Evolutionary conservation across 2,113 vertebrate species (phyloP).

Genomic region (Nematolebias whitei): DNA sequence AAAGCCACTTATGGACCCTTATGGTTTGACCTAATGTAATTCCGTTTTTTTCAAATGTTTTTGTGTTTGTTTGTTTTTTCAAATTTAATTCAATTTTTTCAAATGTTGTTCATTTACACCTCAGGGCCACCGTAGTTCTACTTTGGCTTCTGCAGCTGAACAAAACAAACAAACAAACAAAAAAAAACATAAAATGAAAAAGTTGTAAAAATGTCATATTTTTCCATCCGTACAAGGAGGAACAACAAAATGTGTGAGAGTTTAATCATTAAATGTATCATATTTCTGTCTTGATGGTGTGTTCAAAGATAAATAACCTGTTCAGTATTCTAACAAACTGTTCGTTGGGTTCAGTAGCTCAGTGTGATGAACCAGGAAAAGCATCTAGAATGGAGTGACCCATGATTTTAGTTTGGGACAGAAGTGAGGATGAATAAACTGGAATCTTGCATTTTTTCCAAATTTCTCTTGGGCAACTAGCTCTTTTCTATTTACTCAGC

Average conservation of each 20-base stretch:
- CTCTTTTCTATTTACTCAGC: background rate
- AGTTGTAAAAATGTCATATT: background rate
- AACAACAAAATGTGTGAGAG: background rate
- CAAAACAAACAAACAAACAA: no score
- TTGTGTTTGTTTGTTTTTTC: no score
- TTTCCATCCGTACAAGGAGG: background rate
- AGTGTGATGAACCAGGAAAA: no score
- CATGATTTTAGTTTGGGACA: conserved; percentile 51
- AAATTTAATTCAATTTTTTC: no score
- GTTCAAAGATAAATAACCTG: conserved; percentile 45
- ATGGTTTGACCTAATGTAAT: no score
- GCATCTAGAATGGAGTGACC: conserved; percentile 77
- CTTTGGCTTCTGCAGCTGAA: no score
- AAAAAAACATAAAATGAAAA: background rate
- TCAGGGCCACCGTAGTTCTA: no score
- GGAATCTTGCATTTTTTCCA: conserved; percentile 18
- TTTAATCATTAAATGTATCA: background rate
- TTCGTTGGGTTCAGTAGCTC: conserved; percentile 26
- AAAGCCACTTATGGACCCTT: no score
- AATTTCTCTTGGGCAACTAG: conserved; percentile 18
- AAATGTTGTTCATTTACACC: no score
- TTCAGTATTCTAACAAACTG: conserved; percentile 46
- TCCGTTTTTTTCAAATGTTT: no score
- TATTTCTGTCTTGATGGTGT: conserved; percentile 11
- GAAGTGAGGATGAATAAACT: conserved; percentile 43